Conservation (phyloP, 2,888 invertebrate species). For the Coelopa pilipes region DNA sequence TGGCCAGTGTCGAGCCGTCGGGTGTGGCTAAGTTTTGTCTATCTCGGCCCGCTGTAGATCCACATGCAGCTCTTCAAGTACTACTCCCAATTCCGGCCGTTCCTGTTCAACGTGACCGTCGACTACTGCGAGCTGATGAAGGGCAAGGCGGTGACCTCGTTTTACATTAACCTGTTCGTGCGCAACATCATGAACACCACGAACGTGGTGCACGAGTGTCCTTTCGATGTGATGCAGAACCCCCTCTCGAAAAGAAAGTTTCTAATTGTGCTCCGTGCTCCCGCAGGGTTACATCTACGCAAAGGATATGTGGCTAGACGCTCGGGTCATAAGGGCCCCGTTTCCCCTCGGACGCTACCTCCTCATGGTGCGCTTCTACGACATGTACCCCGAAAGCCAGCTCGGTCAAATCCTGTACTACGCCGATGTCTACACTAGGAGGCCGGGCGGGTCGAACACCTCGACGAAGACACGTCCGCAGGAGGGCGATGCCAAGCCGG, state of each 20-base stretch:
- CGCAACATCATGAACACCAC: constrained; percentile 13
- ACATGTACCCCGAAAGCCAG: neutral
- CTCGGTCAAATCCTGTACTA: neutral
- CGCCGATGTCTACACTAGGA: neutral
- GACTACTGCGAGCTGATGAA: constrained; percentile 5
- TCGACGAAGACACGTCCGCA: too few relatives aligned
- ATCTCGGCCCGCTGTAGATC: neutral
- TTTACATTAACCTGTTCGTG: neutral
- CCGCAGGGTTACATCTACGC: neutral
- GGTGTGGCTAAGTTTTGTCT: neutral
- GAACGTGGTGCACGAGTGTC: constrained; percentile 3
- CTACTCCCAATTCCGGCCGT: constrained; percentile 12
- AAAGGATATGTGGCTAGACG: neutral
- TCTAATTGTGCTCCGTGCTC: neutral
- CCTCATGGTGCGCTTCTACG: neutral
- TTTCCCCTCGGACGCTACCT: neutral
- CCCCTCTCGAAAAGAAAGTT: neutral
- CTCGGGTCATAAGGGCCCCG: neutral
- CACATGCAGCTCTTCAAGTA: constrained; percentile 16
- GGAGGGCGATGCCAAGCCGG: too few relatives aligned
- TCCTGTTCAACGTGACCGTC: constrained; percentile 7
- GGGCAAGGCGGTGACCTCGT: neutral
- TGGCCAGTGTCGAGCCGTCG: neutral
- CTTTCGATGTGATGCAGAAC: neutral
- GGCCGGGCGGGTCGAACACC: too few relatives aligned